Conservation (phyloP, 2,888 invertebrate species). For the Ecdyonurus torrentis region DNA sequence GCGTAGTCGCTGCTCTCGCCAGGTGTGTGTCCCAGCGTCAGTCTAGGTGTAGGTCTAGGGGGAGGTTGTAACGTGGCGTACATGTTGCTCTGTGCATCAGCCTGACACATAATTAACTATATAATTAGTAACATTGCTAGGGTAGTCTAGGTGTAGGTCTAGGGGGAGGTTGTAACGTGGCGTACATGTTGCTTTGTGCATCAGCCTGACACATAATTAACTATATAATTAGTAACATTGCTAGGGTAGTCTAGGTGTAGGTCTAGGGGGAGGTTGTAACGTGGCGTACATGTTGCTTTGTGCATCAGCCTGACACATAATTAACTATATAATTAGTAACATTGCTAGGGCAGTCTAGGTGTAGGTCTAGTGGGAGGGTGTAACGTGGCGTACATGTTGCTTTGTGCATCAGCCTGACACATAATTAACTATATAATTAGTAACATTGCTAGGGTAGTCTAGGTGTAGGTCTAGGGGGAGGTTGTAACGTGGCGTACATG, state of each 20-base stretch:
- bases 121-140: constrained; percentile 32
- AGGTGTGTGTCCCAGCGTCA: constrained; percentile 10
- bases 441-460: constrained; percentile 5
- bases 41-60: constrained; percentile 18
- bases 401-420: constrained; percentile 36
- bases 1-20: constrained; percentile 12
- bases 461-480: constrained; percentile 29
- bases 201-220: no score
- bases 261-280: constrained; percentile 45
- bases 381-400: constrained; percentile 64
- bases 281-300: constrained; percentile 56
- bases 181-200: constrained; percentile 45
- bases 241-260: constrained; percentile 4
- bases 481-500: constrained; percentile 65
- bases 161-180: constrained; percentile 54
- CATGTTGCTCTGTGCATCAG: constrained; percentile 42
- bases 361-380: constrained; percentile 38
- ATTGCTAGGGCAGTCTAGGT: constrained; percentile 5
- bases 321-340: no score
- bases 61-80: constrained; percentile 66
- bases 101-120: no score
- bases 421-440: no score
- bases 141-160: constrained; percentile 15
- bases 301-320: constrained; percentile 40
- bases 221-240: no score